These are phyloP conservation scores for Xestia sexstrigata DNA, from an alignment of 2,888 invertebrate genomes.

Conservation along the genomic window DNA sequence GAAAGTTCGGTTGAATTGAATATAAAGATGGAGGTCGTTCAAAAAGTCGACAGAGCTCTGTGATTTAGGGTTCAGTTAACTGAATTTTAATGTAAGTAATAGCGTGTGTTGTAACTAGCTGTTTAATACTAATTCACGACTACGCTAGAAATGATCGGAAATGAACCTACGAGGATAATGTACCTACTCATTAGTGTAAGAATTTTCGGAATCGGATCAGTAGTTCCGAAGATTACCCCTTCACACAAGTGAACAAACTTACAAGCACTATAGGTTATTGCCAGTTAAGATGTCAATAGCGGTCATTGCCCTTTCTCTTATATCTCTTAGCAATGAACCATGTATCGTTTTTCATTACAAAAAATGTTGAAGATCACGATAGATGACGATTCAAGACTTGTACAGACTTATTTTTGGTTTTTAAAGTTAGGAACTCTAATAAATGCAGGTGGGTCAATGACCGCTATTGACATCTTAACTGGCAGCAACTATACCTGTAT, in stretches of 20 bases:
- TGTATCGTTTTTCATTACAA: too few relatives aligned
- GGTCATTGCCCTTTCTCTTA: too few relatives aligned
- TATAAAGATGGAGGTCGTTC: slow-evolving; percentile 37
- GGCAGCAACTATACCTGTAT: not conserved
- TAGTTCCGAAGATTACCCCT: not conserved
- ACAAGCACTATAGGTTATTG: not conserved
- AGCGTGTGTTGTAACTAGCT: not conserved
- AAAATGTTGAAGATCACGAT: too few relatives aligned
- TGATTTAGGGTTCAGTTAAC: slow-evolving; percentile 16
- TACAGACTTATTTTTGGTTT: too few relatives aligned
- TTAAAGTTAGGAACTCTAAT: too few relatives aligned
- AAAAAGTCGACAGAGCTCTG: slow-evolving; percentile 11
- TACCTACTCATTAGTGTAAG: not conserved
- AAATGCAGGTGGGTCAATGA: too few relatives aligned
- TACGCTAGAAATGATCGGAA: not conserved
- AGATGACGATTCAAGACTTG: too few relatives aligned
- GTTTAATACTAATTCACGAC: not conserved
- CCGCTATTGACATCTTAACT: too few relatives aligned
- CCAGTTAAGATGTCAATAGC: too few relatives aligned
- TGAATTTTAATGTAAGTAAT: not conserved
- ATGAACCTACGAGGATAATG: not conserved
- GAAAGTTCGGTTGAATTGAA: slow-evolving; percentile 57
- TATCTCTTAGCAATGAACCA: too few relatives aligned
- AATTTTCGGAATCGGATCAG: not conserved
- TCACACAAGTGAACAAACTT: not conserved